phyloP scores from a whole-genome alignment of 2,797 vertebrate species.

The Spea hammondii region DNA sequence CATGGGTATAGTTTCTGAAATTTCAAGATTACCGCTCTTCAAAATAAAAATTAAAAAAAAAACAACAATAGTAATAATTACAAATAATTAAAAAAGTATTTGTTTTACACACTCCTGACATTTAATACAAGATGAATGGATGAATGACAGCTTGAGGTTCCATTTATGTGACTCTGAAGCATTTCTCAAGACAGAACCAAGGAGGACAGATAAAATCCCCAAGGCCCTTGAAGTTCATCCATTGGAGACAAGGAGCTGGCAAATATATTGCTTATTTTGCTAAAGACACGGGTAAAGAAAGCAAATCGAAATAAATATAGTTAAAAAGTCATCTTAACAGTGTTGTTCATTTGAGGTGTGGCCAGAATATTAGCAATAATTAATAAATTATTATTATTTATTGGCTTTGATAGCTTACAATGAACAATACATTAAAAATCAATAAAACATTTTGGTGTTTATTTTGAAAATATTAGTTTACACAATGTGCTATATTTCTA shows the following conservation, averaged over 20 bases:
- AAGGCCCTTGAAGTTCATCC: constrained; percentile 52
- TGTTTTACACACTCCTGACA: not conserved
- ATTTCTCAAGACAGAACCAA: constrained; percentile 72
- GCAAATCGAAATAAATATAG: too few species aligned
- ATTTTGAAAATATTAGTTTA: too few species aligned
- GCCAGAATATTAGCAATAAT: too few species aligned
- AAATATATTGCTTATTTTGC: constrained; percentile 55
- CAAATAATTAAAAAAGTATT: constrained; percentile 34
- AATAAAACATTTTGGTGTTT: too few species aligned
- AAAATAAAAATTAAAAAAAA: constrained; percentile 32
- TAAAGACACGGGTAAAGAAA: constrained; percentile 5
- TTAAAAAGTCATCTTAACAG: too few species aligned
- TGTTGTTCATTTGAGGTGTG: too few species aligned
- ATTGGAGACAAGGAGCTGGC: constrained; percentile 31
- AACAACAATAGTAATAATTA: not conserved
- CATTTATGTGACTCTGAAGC: constrained; percentile 62
- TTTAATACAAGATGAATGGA: constrained; percentile 13
- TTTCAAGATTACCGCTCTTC: constrained; percentile 46
- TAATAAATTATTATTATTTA: too few species aligned
- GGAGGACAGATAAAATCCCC: constrained; percentile 74
- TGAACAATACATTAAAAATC: too few species aligned
- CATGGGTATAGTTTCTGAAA: constrained; percentile 58
- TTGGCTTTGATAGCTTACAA: too few species aligned
- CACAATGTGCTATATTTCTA: too few species aligned
- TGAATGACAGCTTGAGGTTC: constrained; percentile 5